Base-by-base conservation (phyloP, 2,888 invertebrate genomes). In the Magallana nippona region DNA sequence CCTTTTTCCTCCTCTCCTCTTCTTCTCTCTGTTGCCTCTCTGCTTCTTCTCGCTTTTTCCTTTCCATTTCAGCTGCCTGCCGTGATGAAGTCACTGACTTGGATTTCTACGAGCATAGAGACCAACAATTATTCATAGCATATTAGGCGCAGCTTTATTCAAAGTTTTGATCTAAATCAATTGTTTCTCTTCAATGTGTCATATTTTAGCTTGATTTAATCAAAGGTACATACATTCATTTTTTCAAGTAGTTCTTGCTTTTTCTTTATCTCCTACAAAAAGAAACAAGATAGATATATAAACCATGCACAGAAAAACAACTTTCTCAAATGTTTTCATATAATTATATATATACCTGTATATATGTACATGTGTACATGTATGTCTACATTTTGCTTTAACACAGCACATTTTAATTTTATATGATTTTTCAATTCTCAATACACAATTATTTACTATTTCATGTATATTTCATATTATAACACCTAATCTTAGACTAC, bases 171-270 rank as follows among this genome's bases (percentile, higher is more conserved):
- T 44, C 44, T 44, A 44, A 44, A 44, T 44, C 5, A 44, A 44
- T 10, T 44, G 5, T 44, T 44, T 44, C 1, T 27, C 27, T 27
- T 5, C 0, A 3, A 0, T 44, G 44, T 44, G 44, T 44, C 44
- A 3, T 8, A 3, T 0, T 44, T 8, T 8, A 8, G 44, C 5
- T 44, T 44, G 13, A 57, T 32, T 19, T 32, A 62, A 11, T 32
- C 55, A 71, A 32, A 2, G 19, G 60, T 57, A 82, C 88, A 87
- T 88, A 91, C 92, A 91, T 92, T 91, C 89, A 94, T 89, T 87
- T 92, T 92, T 78, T 92, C 90, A 19, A 94, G 86, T 87, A 92
- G 89, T 84, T 93, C 93, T 87, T 91, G 90, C 84, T 94, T 94
- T 86, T 90, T 91, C 79, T 89, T 87, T 79, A 94, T 94, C 87